Conservation (phyloP, 2,888 invertebrate species). For the Rhaphigaster nebulosa region DNA sequence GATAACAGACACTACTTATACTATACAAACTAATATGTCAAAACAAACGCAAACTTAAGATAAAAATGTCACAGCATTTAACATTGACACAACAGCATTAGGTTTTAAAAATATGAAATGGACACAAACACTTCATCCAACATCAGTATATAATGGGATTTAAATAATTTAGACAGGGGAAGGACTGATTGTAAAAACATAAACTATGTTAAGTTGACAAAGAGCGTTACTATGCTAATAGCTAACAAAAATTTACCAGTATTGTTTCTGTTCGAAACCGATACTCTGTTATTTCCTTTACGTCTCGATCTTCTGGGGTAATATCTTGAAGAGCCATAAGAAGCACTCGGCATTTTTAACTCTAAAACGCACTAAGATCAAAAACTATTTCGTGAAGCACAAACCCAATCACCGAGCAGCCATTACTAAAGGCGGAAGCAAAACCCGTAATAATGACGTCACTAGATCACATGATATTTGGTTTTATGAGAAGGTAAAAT, state of each 20-base stretch:
- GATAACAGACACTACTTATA: background rate
- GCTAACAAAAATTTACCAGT: conserved; percentile 74
- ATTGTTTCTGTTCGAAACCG: conserved; percentile 84
- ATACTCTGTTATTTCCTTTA: conserved; percentile 91
- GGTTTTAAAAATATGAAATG: background rate
- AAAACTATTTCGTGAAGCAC: conserved; percentile 25
- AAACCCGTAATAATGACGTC: conserved; percentile 47
- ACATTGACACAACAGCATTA: background rate
- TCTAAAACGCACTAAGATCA: background rate
- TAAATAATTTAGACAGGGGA: background rate
- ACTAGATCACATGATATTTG: conserved; percentile 35
- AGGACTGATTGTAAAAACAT: background rate
- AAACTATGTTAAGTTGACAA: conserved; percentile 14
- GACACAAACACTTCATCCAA: background rate
- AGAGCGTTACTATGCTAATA: conserved; percentile 49
- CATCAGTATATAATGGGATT: background rate
- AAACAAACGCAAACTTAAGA: background rate
- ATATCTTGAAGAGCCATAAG: conserved; percentile 92
- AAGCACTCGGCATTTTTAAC: conserved; percentile 92
- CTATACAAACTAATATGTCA: background rate
- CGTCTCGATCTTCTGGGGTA: conserved; percentile 92
- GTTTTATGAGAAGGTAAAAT: conserved; percentile 42
- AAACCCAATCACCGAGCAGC: conserved; percentile 76
- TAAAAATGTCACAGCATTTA: background rate
- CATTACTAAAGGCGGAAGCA: conserved; percentile 76